Evolutionary conservation across 2,113 vertebrate species (phyloP).

Genomic region (Isurus oxyrinchus): DNA sequence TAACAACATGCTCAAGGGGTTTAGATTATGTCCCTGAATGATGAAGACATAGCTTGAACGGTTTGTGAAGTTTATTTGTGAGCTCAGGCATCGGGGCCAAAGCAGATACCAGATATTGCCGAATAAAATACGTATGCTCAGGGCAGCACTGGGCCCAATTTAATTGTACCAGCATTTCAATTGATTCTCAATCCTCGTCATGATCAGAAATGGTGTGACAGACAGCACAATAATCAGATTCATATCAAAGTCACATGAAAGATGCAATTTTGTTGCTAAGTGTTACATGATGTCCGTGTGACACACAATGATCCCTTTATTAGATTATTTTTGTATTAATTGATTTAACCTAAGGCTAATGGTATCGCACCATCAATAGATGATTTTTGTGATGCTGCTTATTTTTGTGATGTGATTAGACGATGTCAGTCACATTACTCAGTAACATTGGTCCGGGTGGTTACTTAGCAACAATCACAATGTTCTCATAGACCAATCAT

Average conservation of each 20-base stretch:
- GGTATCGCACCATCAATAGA: not conserved
- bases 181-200: not conserved
- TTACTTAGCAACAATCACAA: not conserved
- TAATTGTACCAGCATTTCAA: not conserved
- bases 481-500: not conserved
- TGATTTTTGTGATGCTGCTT: not conserved
- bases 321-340: not conserved
- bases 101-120: not conserved
- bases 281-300: not conserved
- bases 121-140: not conserved
- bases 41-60: not conserved
- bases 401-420: not conserved
- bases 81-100: not conserved
- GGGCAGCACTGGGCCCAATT: not conserved
- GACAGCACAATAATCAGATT: not conserved
- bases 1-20: not conserved
- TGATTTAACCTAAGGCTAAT: slow-evolving; percentile 3
- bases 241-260: not conserved
- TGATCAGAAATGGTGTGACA: not conserved
- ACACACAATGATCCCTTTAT: not conserved
- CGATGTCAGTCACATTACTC: slow-evolving; percentile 17
- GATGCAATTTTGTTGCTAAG: not conserved
- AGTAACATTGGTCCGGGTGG: not conserved
- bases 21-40: not conserved
- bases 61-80: not conserved